phyloP scores from a whole-genome alignment of 2,888 invertebrate species.

The Mellilla xanthometata region DNA sequence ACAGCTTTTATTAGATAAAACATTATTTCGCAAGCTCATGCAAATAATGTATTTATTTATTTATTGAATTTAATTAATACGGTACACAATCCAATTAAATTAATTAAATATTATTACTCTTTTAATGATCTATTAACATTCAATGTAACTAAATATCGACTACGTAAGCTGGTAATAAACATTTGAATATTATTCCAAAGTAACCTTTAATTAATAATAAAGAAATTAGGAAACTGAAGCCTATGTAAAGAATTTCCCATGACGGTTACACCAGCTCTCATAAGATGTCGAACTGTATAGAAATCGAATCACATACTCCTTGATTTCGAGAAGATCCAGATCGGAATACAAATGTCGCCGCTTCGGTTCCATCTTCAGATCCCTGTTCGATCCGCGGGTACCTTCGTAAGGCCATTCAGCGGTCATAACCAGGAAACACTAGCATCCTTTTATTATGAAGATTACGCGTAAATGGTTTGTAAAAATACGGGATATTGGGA shows the following conservation, averaged over 20 bases:
- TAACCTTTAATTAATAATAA: too few relatives aligned
- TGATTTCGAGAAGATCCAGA: slow-evolving; percentile 72
- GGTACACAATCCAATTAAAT: too few relatives aligned
- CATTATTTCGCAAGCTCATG: too few relatives aligned
- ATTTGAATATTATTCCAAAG: too few relatives aligned
- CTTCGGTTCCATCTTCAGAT: slow-evolving; percentile 16
- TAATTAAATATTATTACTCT: too few relatives aligned
- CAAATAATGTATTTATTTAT: too few relatives aligned
- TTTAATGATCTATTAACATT: too few relatives aligned
- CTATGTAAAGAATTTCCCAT: background rate
- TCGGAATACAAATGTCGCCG: slow-evolving; percentile 65
- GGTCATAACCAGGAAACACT: slow-evolving; percentile 41
- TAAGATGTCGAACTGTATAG: slow-evolving; percentile 54
- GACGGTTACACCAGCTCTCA: slow-evolving; percentile 43
- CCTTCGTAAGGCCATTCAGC: slow-evolving; percentile 34
- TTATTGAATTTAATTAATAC: too few relatives aligned
- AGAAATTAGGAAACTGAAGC: too few relatives aligned
- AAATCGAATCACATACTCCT: slow-evolving; percentile 82
- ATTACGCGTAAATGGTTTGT: slow-evolving; percentile 29
- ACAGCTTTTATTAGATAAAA: too few relatives aligned
- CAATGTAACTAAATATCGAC: too few relatives aligned
- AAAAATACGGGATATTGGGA: slow-evolving; percentile 17
- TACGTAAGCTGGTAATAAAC: too few relatives aligned
- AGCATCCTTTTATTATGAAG: slow-evolving; percentile 34
- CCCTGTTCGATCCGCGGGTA: slow-evolving; percentile 40